Base-by-base conservation (phyloP, 2,888 invertebrate genomes). In the Alloplasta piceator region DNA sequence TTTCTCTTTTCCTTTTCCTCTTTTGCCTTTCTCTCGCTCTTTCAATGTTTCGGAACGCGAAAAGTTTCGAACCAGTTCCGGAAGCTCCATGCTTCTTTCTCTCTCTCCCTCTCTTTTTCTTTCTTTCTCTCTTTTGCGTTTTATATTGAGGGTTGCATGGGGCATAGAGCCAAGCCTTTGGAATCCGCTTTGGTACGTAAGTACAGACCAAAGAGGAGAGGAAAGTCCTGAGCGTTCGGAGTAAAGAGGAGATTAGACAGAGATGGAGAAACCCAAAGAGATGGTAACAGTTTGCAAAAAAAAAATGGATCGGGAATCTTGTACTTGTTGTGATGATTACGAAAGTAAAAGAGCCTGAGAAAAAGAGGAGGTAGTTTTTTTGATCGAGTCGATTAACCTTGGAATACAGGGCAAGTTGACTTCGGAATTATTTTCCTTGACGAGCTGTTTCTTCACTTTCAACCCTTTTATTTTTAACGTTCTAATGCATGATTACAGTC, bases 161-260 rank as follows among this genome's bases (percentile, higher is more conserved):
- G 6, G 63, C n/a, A 55, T 36, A 10, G 39, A 72, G 52, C 55
- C 55, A 38, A 71, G 16, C 43, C 56, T 73, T 38, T n/a, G 73
- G 61, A 73, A 73, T 73, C 64, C 64, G 73, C 64, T 73, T 73
- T 73, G 64, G 46, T 55, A 64, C 73, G 56, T 66, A 64, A 73
- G 73, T 56, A 71, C 60, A 16, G 39, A n/a, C 55, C 36, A 56
- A 73, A 56, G 64, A 55, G 73, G 55, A 66, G 46, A 55, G 41
- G 43, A 41, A 55, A 41, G 55, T 64, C 63, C 16, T 46, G 46
- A 64, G 73, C 64, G 46, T 36, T 73, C 56, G 9, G 10, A 14
- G 14, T 56, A 64, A 5, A 16, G 64, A 52, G 43, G 16, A 56
- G 56, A 73, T 64, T 64, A 48, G 71, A 71, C n/a, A 14, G n/a